Conservation (phyloP, 2,113 vertebrate genomes). For the Cnemophilus loriae region DNA sequence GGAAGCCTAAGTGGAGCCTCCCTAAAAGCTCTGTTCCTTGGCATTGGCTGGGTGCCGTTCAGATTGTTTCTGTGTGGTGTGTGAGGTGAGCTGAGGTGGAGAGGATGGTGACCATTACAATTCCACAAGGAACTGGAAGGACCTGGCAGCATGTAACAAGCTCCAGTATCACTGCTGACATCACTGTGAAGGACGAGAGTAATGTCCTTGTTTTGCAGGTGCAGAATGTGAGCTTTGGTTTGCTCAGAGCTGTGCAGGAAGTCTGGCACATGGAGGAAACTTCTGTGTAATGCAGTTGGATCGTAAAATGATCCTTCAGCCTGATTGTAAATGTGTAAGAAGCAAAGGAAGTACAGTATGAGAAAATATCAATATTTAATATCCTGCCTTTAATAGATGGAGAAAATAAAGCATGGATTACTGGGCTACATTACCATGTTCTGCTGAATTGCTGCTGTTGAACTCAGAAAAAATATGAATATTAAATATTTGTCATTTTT, state of each 20-base stretch:
- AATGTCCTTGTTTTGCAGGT: background rate
- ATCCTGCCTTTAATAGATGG: background rate
- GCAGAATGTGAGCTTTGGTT: background rate
- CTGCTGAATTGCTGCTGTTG: conserved; percentile 1
- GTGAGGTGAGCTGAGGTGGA: background rate
- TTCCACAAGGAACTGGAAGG: background rate
- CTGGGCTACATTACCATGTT: background rate
- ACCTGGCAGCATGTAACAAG: background rate
- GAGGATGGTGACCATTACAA: background rate
- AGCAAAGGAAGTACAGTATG: background rate
- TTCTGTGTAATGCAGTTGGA: background rate
- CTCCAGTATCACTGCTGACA: background rate
- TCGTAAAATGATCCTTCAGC: background rate
- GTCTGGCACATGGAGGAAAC: background rate
- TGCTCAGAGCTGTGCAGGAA: background rate
- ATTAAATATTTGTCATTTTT: background rate
- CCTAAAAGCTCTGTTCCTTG: background rate
- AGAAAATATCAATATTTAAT: conserved; percentile 17
- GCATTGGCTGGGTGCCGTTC: background rate
- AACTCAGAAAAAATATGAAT: background rate
- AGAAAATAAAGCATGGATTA: conserved; percentile 2
- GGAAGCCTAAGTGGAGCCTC: background rate
- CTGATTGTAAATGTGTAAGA: background rate
- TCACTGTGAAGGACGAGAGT: background rate
- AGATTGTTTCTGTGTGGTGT: background rate